Percentiles rank a stretch among this genome's conserved stretches.
phyloP scores from a whole-genome alignment of 1,140 invertebrate species.

The Gonatopus flavifemur region DNA sequence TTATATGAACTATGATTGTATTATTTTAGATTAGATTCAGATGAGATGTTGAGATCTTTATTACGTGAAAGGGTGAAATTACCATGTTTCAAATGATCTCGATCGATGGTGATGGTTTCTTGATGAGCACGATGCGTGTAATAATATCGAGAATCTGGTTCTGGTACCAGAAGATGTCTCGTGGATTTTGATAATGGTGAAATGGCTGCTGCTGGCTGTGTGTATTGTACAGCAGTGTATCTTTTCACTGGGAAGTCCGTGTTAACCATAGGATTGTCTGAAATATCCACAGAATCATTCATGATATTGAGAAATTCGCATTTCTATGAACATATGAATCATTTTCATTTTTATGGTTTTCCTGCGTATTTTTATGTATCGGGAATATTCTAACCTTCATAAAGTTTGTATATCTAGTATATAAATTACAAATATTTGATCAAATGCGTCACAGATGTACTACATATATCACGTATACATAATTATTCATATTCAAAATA shows the following conservation, averaged over 20 bases:
- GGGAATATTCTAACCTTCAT: too few species aligned
- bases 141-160: conserved; percentile 70
- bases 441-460: too few species aligned
- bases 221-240: conserved; percentile 77
- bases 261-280: conserved; percentile 53
- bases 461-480: too few species aligned
- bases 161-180: conserved; percentile 73
- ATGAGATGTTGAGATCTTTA: too few species aligned
- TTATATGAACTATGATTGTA: too few species aligned
- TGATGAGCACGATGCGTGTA: conserved; percentile 66
- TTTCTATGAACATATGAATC: not conserved
- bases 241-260: conserved; percentile 74
- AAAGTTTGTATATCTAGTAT: too few species aligned
- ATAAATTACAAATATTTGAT: too few species aligned
- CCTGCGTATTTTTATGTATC: not conserved
- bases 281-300: conserved; percentile 31
- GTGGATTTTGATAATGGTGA: conserved; percentile 79
- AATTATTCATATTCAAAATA: too few species aligned
- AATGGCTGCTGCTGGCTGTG: conserved; percentile 75
- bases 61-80: conserved; percentile 24
- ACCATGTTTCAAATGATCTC: conserved; percentile 58
- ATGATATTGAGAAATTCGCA: conserved; percentile 1
- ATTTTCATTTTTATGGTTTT: not conserved
- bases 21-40: too few species aligned
- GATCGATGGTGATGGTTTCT: conserved; percentile 64